These are phyloP conservation scores for Rhagonycha lutea DNA, from an alignment of 2,888 invertebrate species.

Conservation along the genomic window DNA sequence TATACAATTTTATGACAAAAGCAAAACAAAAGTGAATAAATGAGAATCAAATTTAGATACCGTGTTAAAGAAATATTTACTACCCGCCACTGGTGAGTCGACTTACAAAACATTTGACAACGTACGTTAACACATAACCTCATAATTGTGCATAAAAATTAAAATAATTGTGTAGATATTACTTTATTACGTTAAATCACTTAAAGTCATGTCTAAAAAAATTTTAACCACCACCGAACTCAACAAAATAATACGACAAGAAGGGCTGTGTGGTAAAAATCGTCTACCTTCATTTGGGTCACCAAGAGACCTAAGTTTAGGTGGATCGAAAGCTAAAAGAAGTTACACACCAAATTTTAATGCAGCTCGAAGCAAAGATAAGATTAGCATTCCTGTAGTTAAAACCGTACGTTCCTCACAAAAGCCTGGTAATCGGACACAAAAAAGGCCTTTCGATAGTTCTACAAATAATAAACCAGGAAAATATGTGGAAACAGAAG, in stretches of 20 bases:
- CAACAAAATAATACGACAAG: conserved; percentile 28
- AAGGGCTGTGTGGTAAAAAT: conserved; percentile 18
- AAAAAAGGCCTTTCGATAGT: not conserved
- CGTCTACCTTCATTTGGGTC: conserved; percentile 47
- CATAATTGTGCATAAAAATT: no score
- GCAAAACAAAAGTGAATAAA: no score
- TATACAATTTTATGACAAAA: no score
- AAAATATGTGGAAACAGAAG: conserved; percentile 45
- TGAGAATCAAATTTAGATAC: no score
- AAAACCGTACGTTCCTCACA: conserved; percentile 1
- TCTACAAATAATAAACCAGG: conserved; percentile 8
- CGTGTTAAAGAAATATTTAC: not conserved
- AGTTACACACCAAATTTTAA: conserved; percentile 51
- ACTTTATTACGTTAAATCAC: no score
- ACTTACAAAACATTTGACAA: not conserved
- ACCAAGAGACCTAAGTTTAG: conserved; percentile 49
- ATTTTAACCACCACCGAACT: not conserved
- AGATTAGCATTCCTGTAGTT: not conserved
- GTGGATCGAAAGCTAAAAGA: conserved; percentile 48
- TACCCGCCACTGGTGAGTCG: not conserved
- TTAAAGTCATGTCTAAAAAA: not conserved
- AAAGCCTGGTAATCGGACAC: conserved; percentile 4
- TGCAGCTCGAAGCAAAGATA: conserved; percentile 46
- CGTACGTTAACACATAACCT: not conserved
- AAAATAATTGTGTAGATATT: not conserved